A percentile compares a stretch with the other conserved stretches of the same genome.
Evolutionary conservation across 2,888 invertebrate genomes (phyloP).

Genomic region (Metopia argyrocephala): DNA sequence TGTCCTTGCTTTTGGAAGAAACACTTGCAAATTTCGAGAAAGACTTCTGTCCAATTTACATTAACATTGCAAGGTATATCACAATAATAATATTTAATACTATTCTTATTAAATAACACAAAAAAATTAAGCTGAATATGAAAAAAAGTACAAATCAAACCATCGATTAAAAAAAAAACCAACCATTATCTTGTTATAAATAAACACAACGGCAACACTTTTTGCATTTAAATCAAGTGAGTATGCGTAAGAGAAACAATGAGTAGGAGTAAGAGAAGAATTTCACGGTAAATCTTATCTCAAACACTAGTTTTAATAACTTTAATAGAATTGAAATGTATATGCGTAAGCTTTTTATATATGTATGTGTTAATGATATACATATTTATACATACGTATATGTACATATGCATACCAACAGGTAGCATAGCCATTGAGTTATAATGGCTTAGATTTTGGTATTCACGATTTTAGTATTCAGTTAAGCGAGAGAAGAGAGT

Average conservation of each 20-base stretch:
- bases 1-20: too few relatives aligned
- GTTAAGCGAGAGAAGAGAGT: conserved; percentile 61
- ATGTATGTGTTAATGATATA: background rate
- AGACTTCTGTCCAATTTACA: too few relatives aligned
- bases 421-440: conserved; percentile 36
- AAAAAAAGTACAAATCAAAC: too few relatives aligned
- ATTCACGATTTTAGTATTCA: conserved; percentile 33
- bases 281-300: conserved; percentile 46
- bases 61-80: too few relatives aligned
- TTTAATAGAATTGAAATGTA: conserved; percentile 5
- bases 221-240: too few relatives aligned
- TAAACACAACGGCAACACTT: too few relatives aligned
- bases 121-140: too few relatives aligned
- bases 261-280: conserved; percentile 4
- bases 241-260: background rate
- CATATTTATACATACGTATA: background rate
- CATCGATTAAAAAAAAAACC: too few relatives aligned
- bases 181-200: too few relatives aligned
- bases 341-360: conserved; percentile 34
- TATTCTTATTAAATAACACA: too few relatives aligned
- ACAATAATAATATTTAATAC: too few relatives aligned
- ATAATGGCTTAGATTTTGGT: conserved; percentile 25
- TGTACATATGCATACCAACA: conserved; percentile 41
- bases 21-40: too few relatives aligned
- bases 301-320: conserved; percentile 9